A percentile compares a stretch with the other conserved stretches of the same genome.
Evolutionary conservation across 2,797 vertebrate genomes (phyloP).

Genomic region (Malacoctenus gilli): DNA sequence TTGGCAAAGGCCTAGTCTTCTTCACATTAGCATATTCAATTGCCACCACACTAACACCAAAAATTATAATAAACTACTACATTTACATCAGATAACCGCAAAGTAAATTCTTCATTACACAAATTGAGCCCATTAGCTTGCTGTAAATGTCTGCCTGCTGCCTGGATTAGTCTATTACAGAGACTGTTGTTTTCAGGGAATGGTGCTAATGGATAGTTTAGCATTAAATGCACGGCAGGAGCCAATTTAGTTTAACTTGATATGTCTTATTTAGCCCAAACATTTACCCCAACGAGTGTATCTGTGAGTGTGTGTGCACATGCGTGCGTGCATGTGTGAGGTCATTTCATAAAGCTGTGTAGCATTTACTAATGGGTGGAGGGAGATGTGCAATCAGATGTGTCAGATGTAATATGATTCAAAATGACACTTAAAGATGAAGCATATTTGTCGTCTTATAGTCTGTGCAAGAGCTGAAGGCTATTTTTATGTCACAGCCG

Average conservation of each 20-base stretch:
- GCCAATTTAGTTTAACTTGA: constrained; percentile 23
- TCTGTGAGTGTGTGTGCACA: too few relatives aligned
- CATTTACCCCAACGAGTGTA: constrained; percentile 9
- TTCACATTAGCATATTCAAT: constrained; percentile 46
- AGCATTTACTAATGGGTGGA: too few relatives aligned
- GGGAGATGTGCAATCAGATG: too few relatives aligned
- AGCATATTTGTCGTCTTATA: neutral
- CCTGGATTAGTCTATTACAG: constrained; percentile 20
- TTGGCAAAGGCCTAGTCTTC: constrained; percentile 54
- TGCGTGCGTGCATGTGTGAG: too few relatives aligned
- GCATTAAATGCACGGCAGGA: constrained; percentile 24
- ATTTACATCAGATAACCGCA: constrained; percentile 33
- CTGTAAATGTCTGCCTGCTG: constrained; percentile 31
- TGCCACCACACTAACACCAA: constrained; percentile 17
- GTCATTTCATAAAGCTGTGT: too few relatives aligned
- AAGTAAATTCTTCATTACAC: constrained; percentile 39
- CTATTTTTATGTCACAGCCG: neutral
- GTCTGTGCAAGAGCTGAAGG: neutral
- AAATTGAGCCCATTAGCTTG: constrained; percentile 38
- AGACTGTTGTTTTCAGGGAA: constrained; percentile 29
- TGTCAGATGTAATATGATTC: too few relatives aligned
- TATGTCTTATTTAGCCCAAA: constrained; percentile 10
- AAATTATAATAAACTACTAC: too few relatives aligned
- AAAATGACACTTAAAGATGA: too few relatives aligned
- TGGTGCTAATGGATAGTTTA: constrained; percentile 32